Conservation (phyloP, 2,113 vertebrate genomes). For the Willisornis vidua region DNA sequence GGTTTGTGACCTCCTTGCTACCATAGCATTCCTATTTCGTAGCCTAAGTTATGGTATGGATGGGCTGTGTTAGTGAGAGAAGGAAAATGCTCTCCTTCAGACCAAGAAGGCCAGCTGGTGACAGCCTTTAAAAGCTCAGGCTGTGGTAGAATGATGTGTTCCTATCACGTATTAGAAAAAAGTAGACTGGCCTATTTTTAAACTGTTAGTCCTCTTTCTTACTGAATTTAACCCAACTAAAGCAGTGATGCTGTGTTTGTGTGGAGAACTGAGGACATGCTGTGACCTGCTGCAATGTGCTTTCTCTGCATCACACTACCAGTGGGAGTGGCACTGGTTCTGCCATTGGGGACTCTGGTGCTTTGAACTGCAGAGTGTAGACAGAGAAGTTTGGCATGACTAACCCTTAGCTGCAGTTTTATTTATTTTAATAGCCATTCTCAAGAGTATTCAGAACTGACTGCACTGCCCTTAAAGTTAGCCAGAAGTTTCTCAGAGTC, state of each 20-base stretch:
- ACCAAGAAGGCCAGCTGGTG: not conserved
- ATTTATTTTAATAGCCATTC: not conserved
- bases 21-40: not conserved
- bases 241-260: not conserved
- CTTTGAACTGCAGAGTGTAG: not conserved
- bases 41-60: not conserved
- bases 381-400: not conserved
- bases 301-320: not conserved
- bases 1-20: not conserved
- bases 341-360: not conserved
- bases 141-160: not conserved
- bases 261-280: not conserved
- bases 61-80: not conserved
- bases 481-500: constrained; percentile 3
- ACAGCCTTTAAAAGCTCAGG: not conserved
- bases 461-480: not conserved
- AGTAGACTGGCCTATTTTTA: not conserved
- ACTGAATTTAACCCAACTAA: not conserved
- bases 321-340: not conserved
- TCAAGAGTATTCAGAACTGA: not conserved
- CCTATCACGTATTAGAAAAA: not conserved
- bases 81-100: not conserved
- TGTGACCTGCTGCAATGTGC: not conserved
- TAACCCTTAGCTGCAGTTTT: not conserved
- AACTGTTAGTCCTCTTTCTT: not conserved